Base-by-base conservation (phyloP, 2,113 vertebrate species). In the Gracilinanus agilis region DNA sequence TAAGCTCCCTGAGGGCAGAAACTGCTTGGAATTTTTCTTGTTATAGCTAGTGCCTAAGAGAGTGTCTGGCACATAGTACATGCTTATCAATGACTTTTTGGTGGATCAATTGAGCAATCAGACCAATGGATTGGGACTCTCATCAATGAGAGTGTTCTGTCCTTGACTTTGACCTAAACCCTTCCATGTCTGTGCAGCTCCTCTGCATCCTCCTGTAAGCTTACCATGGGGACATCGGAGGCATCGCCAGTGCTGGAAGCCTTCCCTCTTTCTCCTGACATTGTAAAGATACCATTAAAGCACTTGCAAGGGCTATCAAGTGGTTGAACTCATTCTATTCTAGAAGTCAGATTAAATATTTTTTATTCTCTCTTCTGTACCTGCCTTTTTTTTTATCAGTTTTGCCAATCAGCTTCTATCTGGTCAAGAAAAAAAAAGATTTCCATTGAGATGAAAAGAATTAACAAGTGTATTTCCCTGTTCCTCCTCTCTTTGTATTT, bases 361-460 rank as follows among this genome's bases (percentile, higher is more conserved):
- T 75, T 67, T 90, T 92, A 75, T 88, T 96, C 49, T 93, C 95
- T 95, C 44, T 54, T 88, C 49, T 96, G 34, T 34, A 29, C 27
- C 91, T 75, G 0, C 0, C 21, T 96, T 97, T 93, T 95, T n/a
- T 96, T 97, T 95, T 25, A 92, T 89, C 90, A 93, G 23, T 96
- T 92, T 89, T 67, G 92, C 95, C 93, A 94, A 53, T 95, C 54
- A 92, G 8, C 44, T 96, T 44, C 91, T 95, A 91, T 3, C 24
- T 90, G 24, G 92, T 44, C 25, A 96, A 21, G 34, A 83, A 83
- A 83, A n/a, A 21, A 75, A 97, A 96, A 90, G 94, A n/a, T n/a
- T 55, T 90, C 96, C 44, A 90, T 44, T 96, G 94, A 96, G 93
- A 93, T 58, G 11, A 97, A 97, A 96, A 90, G 19, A 97, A 96